Conservation (phyloP, 2,888 invertebrate species). For the Machimus atricapillus region DNA sequence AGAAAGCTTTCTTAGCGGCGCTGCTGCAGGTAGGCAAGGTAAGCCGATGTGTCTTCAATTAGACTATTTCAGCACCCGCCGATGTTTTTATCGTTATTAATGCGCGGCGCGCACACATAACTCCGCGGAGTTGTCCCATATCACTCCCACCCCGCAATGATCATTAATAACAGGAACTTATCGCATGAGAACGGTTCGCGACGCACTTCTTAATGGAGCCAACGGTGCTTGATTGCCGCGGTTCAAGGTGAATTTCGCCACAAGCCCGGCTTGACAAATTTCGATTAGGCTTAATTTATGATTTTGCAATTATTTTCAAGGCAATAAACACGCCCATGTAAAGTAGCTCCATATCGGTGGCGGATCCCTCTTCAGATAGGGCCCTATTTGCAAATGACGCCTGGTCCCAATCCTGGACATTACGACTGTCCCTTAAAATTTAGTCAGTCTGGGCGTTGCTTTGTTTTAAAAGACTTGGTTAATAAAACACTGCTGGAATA, state of each 20-base stretch:
- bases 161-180: slow-evolving; percentile 28
- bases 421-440: background rate
- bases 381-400: background rate
- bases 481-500: too few species aligned
- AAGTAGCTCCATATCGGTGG: background rate
- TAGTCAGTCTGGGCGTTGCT: background rate
- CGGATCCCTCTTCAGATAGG: background rate
- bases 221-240: background rate
- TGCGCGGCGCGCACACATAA: background rate
- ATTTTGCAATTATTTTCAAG: background rate
- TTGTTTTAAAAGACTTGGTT: background rate
- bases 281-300: slow-evolving; percentile 8
- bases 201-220: slow-evolving; percentile 1
- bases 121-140: background rate
- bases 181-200: background rate
- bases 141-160: background rate
- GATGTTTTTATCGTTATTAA: slow-evolving; percentile 14
- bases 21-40: background rate
- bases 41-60: background rate
- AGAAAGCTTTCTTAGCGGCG: background rate
- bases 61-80: slow-evolving; percentile 9
- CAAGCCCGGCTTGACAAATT: slow-evolving; percentile 1
- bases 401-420: background rate
- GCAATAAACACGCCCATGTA: background rate
- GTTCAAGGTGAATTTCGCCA: slow-evolving; percentile 23